Evolutionary conservation across 2,888 invertebrate genomes (phyloP).

Genomic region (Eristalis arbustorum): DNA sequence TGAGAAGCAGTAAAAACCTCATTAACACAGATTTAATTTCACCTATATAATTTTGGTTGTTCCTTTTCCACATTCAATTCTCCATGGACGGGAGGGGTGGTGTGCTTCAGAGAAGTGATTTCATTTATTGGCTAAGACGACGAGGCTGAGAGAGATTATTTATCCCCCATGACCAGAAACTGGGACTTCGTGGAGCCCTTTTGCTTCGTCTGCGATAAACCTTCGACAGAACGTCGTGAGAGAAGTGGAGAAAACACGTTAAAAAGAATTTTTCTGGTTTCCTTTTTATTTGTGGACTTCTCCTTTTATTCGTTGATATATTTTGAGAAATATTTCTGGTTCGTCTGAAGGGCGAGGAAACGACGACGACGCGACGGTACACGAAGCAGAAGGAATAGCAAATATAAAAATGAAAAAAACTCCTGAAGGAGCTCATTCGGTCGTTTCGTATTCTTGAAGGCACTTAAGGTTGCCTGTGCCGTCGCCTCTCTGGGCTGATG

Average conservation of each 20-base stretch:
- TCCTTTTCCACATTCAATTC: slow-evolving; percentile 12
- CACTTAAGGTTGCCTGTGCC: not conserved
- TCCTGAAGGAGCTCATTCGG: slow-evolving; percentile 61
- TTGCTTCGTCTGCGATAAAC: not conserved
- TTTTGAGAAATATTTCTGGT: not conserved
- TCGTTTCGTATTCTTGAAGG: slow-evolving; percentile 1
- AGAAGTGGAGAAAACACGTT: slow-evolving; percentile 36
- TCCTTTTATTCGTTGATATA: slow-evolving; percentile 52
- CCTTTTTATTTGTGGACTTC: slow-evolving; percentile 19
- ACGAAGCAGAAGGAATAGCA: slow-evolving; percentile 51
- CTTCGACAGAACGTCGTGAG: not conserved
- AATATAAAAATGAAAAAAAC: slow-evolving; percentile 60
- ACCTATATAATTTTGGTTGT: slow-evolving; percentile 57
- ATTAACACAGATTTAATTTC: slow-evolving; percentile 70
- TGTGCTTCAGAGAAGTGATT: not conserved
- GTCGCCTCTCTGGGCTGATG: not conserved
- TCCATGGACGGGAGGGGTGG: not conserved
- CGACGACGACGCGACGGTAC: not conserved
- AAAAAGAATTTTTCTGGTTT: slow-evolving; percentile 28
- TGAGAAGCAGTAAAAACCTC: slow-evolving; percentile 57
- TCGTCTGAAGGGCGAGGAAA: slow-evolving; percentile 8
- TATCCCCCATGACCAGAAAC: not conserved
- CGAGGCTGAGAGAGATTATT: not conserved
- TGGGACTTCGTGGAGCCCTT: not conserved
- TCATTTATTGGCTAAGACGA: not conserved